phyloP scores from a whole-genome alignment of 1,140 invertebrate species.

The Philotrypesis tridentata region DNA sequence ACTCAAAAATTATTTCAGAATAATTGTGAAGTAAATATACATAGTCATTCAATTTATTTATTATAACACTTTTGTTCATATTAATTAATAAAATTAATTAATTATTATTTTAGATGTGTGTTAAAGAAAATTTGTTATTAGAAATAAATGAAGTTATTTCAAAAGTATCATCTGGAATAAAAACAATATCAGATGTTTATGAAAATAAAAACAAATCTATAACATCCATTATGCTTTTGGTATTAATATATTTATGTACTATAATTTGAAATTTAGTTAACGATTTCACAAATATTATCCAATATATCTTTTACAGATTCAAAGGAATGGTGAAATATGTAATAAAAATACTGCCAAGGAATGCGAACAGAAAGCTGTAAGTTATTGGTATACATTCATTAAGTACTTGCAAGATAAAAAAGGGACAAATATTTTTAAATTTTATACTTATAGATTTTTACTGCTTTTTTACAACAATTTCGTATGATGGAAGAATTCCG shows the following conservation, averaged over 20 bases:
- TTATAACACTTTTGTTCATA: not conserved
- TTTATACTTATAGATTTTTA: constrained; percentile 44
- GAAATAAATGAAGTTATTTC: constrained; percentile 46
- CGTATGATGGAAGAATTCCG: constrained; percentile 69
- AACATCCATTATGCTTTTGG: constrained; percentile 47
- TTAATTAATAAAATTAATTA: not conserved
- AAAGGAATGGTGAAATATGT: constrained; percentile 2
- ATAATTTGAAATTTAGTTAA: not conserved
- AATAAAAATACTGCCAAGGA: constrained; percentile 43
- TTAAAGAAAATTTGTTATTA: constrained; percentile 38
- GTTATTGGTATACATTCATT: constrained; percentile 26
- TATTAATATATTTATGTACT: not conserved
- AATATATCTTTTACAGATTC: constrained; percentile 42
- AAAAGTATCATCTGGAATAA: constrained; percentile 55
- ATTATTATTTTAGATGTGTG: constrained; percentile 27
- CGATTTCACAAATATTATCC: not conserved
- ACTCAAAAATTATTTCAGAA: constrained; percentile 44
- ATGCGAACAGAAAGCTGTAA: constrained; percentile 49
- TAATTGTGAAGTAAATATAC: constrained; percentile 41
- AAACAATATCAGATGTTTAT: constrained; percentile 56
- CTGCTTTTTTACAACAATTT: constrained; percentile 60
- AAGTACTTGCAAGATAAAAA: not conserved
- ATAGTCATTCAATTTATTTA: not conserved
- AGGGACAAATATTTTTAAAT: not conserved
- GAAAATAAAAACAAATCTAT: constrained; percentile 56